Evolutionary conservation across 2,888 invertebrate genomes (phyloP).

Genomic region (Metopia argyrocephala): DNA sequence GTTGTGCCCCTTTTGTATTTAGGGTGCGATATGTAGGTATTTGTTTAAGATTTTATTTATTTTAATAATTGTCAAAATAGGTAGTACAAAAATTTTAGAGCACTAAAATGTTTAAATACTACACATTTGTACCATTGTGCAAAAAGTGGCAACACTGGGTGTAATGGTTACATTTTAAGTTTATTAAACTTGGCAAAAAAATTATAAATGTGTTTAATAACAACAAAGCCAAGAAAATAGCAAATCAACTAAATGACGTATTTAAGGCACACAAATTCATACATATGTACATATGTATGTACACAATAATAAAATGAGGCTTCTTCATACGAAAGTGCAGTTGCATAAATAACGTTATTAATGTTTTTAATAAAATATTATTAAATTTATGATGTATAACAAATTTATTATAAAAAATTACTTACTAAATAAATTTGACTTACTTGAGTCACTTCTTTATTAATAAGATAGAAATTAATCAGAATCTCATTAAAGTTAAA

Average conservation of each 20-base stretch:
- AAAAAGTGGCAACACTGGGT: too few relatives aligned
- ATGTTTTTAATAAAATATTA: conserved; percentile 25
- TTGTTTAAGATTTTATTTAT: too few relatives aligned
- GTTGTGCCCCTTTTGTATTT: too few relatives aligned
- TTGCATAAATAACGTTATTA: conserved; percentile 7
- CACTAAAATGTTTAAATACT: too few relatives aligned
- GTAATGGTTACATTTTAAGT: neutral
- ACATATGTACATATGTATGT: neutral
- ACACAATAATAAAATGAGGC: neutral
- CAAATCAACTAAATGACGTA: conserved; percentile 24
- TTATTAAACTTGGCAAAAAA: neutral
- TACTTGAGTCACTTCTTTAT: conserved; percentile 17
- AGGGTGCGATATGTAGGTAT: too few relatives aligned
- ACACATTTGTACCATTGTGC: too few relatives aligned
- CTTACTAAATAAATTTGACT: conserved; percentile 54
- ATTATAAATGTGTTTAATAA: neutral
- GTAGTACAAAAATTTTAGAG: too few relatives aligned
- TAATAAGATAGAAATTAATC: neutral
- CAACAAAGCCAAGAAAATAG: neutral
- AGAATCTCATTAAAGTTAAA: neutral
- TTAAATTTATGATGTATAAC: neutral
- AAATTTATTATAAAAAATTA: neutral
- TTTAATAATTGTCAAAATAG: too few relatives aligned
- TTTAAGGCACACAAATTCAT: neutral
- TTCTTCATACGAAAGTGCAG: neutral